Base-by-base conservation (phyloP, 2,113 vertebrate genomes). In the Muntiacus reevesi region DNA sequence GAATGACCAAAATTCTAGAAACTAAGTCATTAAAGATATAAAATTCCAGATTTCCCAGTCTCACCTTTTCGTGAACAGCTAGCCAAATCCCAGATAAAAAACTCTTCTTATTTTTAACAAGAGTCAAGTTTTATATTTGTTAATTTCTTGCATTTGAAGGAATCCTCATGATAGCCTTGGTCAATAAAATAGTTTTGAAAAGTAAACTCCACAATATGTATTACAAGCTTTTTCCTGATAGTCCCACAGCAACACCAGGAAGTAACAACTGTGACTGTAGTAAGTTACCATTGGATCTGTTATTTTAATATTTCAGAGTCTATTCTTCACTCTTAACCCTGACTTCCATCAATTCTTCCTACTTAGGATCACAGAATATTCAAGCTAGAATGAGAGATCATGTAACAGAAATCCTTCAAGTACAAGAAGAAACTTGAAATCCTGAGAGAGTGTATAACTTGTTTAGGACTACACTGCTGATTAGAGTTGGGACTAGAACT, bases 1-100 rank as follows among this genome's bases (percentile, higher is more conserved):
- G 5, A 62, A 86, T 47, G 59, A 52, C 60, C n/a, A 92, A 94
- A 91, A 85, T 90, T 96, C 71, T 87, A 93, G 52, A 60, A 90
- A 96, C 40, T 62, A 92, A 17, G 1, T 71, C 47, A 64, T 55
- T 12, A 57, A 67, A 91, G 33, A 88, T 50, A 85, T 7, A 55
- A 89, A 97, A 87, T 50, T 57, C 5, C 6, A 54, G n/a, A 87
- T 86, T 95, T 93, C 52, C 33, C n/a, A 21, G 28, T 52, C 28
- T 97, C 0, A n/a, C 40, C 7, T 88, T 95, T 86, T 95, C 33
- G 67, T 62, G 52, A 86, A 89, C 12, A 94, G n/a, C 11, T 89
- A 89, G 47, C 25, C 59, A 94, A 92, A 95, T 57, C 47, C 67
- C 86, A 91, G 55, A 64, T 23, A 67, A 89, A 36, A 45, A 45